Percentiles rank a stretch among this genome's conserved stretches.
phyloP scores from a whole-genome alignment of 92 coral and sea anemone species.

The Virgularia gustaviana region DNA sequence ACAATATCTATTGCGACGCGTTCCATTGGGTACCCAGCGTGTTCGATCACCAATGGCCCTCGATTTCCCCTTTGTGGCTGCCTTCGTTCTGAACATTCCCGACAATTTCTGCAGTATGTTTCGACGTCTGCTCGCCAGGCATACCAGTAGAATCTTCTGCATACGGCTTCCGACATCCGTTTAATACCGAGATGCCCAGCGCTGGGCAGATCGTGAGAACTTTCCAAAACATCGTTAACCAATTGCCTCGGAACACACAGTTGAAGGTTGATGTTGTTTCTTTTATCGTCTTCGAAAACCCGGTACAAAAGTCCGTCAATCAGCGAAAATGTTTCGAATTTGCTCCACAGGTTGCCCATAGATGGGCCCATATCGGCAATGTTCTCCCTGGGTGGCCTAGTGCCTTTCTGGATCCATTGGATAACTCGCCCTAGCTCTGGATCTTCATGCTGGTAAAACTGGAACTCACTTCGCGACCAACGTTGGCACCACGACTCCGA shows the following conservation, averaged over 20 bases:
- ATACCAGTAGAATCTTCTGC: slow-evolving; percentile 45
- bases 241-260: slow-evolving; percentile 17
- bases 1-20: slow-evolving; percentile 12
- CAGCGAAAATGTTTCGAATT: slow-evolving; percentile 33
- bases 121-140: too few relatives aligned
- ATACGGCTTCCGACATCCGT: slow-evolving; percentile 29
- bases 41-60: slow-evolving; percentile 24
- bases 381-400: slow-evolving; percentile 23
- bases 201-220: not conserved
- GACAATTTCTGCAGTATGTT: too few relatives aligned
- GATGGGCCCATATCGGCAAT: slow-evolving; percentile 44
- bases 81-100: slow-evolving; percentile 29
- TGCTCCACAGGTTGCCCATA: slow-evolving; percentile 47
- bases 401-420: slow-evolving; percentile 35
- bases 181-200: not conserved
- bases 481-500: slow-evolving; percentile 1
- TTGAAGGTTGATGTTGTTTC: slow-evolving; percentile 17
- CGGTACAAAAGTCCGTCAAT: slow-evolving; percentile 41
- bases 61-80: slow-evolving; percentile 16
- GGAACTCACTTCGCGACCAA: slow-evolving; percentile 1
- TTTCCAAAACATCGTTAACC: not conserved
- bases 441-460: slow-evolving; percentile 9
- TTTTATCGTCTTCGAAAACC: slow-evolving; percentile 28
- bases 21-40: slow-evolving; percentile 38
- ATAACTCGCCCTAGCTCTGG: slow-evolving; percentile 1